A percentile compares a stretch with the other conserved stretches of the same genome.
phyloP scores from a whole-genome alignment of 2,797 vertebrate genomes.

The Acrocephalus scirpaceus region DNA sequence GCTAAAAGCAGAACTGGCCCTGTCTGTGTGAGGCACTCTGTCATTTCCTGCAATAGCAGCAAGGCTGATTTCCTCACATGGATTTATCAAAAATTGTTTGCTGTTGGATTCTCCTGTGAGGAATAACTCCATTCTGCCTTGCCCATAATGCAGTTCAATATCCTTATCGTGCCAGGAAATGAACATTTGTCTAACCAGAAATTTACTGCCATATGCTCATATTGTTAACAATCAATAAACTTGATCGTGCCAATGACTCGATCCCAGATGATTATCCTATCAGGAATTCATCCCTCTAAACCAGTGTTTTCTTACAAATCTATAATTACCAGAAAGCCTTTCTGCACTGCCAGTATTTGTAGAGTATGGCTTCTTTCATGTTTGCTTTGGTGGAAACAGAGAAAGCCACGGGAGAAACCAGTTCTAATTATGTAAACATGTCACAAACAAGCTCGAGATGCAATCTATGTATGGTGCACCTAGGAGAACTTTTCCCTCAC shows the following conservation, averaged over 20 bases:
- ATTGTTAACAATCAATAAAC: conserved; percentile 51
- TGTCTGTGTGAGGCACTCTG: background rate
- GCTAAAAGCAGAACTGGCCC: background rate
- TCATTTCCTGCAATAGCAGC: background rate
- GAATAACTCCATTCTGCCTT: conserved; percentile 6
- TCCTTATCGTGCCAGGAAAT: conserved; percentile 39
- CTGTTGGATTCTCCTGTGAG: background rate
- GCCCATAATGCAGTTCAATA: conserved; percentile 14
- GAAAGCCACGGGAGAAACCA: background rate
- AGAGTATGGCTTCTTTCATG: background rate
- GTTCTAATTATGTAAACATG: background rate
- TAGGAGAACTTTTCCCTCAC: background rate
- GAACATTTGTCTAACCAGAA: background rate
- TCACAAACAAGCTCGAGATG: background rate
- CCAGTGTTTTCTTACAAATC: background rate
- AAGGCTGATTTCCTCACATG: background rate
- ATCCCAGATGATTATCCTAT: conserved; percentile 33
- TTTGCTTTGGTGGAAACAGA: background rate
- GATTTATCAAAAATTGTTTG: conserved; percentile 1
- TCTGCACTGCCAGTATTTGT: background rate
- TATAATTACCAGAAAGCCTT: conserved; percentile 36
- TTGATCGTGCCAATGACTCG: conserved; percentile 13
- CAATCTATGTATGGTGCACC: background rate
- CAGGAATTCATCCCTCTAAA: conserved; percentile 25
- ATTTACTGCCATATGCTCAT: conserved; percentile 10